Evolutionary conservation across 2,888 invertebrate species (phyloP), one percentile per base, ranked within the genome.

Genomic region (Mythimna pallens): DNA sequence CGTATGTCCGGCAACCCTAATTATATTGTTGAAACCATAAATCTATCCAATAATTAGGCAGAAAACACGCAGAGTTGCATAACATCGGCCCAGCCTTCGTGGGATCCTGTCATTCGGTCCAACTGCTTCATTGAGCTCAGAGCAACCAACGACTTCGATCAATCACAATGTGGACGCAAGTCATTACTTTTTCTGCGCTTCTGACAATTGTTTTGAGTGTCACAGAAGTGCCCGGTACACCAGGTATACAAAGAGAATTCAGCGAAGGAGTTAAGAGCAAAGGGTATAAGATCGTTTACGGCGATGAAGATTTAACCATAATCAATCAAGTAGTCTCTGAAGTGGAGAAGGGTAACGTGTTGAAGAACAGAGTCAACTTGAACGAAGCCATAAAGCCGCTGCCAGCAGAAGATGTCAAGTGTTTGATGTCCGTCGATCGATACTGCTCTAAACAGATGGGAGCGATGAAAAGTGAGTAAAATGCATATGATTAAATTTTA

Each of bases 361-460:
- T 92, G 76, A 93, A 92, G 76, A 88, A 82, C n/a, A 91, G 81
- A 61, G 71, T 89, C 5, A 87, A 89, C 34, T 50, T 93, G 40
- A 89, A 91, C 7, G 89, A 93, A 36, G 87, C 85, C 0, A 85
- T 94, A 14, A 86, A 90, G 10, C 92, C 93, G 3, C 74, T 96
- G 73, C 89, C 92, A 0, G 84, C 92, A 5, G 83, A 87, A 62
- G 96, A 96, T 65, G 94, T 96, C 8, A 96, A 96, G 85, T 96
- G 96, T 62, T 84, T 96, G 84, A 95, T 95, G 94, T 96, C 96
- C 0, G 93, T 92, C 5, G 94, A 96, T 68, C 88, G 88, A 54
- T 92, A 95, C 76, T 96, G 96, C 78, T 91, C 93, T 0, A 91
- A 89, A 75, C 86, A 92, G 55, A 96, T 96, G 96, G 86, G 89